Percentiles rank a stretch among this genome's conserved stretches.
Evolutionary conservation across 2,113 vertebrate species (phyloP).

Genomic region (Ovis canadensis): DNA sequence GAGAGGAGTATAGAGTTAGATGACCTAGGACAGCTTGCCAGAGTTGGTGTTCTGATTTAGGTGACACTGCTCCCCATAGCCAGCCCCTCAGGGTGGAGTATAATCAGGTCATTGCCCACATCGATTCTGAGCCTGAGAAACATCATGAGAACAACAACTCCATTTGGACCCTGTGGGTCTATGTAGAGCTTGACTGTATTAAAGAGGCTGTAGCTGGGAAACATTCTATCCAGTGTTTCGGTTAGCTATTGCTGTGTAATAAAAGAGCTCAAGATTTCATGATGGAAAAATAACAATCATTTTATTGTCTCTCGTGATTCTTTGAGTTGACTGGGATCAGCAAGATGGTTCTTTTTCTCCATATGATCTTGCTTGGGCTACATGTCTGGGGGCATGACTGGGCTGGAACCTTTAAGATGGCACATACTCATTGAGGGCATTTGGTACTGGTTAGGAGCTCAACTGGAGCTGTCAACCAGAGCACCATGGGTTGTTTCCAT

Average conservation of each 20-base stretch:
- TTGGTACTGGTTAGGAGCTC: background rate
- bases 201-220: background rate
- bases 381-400: background rate
- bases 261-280: background rate
- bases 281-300: background rate
- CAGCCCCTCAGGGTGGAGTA: background rate
- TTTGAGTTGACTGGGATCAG: background rate
- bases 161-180: background rate
- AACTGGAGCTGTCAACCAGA: background rate
- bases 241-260: background rate
- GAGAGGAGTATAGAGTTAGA: background rate
- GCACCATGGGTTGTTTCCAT: background rate
- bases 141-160: background rate
- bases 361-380: background rate
- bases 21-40: too few relatives aligned
- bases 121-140: background rate
- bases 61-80: background rate
- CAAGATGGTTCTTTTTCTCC: background rate
- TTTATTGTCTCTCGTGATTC: background rate
- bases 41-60: background rate
- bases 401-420: background rate
- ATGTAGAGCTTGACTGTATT: background rate
- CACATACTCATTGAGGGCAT: background rate
- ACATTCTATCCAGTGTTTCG: background rate
- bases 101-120: background rate